These are phyloP conservation scores for Drosophila tani DNA, from an alignment of 1,140 invertebrate genomes.

Conservation along the genomic window DNA sequence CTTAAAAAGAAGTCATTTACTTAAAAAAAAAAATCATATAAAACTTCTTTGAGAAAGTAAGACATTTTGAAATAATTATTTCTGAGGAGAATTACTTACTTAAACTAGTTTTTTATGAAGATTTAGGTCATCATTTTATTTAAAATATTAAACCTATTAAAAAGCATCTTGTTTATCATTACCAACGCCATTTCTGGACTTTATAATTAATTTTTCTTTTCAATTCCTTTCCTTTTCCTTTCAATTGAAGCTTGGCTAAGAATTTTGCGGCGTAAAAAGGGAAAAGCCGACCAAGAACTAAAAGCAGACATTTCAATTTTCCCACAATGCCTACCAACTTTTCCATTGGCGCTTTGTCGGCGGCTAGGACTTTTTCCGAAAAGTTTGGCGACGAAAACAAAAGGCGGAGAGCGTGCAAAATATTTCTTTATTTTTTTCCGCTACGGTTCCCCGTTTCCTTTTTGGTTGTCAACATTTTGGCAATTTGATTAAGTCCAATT, in stretches of 20 bases:
- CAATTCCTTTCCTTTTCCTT: background rate
- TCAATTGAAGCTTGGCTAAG: background rate
- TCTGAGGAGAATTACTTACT: too few species aligned
- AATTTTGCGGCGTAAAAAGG: background rate
- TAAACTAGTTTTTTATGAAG: too few species aligned
- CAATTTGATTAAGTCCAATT: conserved; percentile 83
- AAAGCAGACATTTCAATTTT: conserved; percentile 37
- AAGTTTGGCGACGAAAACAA: conserved; percentile 48
- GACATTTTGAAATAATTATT: too few species aligned
- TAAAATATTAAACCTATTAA: background rate
- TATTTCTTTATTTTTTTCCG: conserved; percentile 43
- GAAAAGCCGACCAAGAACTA: conserved; percentile 1
- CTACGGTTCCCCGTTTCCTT: conserved; percentile 12
- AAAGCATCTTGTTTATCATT: background rate
- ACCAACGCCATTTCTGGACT: background rate
- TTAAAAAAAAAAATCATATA: too few species aligned
- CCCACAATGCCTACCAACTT: conserved; percentile 14
- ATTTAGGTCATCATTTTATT: background rate
- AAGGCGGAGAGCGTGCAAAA: conserved; percentile 64
- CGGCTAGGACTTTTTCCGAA: conserved; percentile 14
- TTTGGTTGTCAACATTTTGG: conserved; percentile 66
- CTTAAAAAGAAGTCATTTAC: background rate
- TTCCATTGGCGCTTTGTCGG: background rate
- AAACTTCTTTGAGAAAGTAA: too few species aligned
- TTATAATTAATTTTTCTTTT: background rate